These are phyloP conservation scores for Oophaga sylvatica DNA, from an alignment of 2,797 vertebrate species.

Conservation along the genomic window DNA sequence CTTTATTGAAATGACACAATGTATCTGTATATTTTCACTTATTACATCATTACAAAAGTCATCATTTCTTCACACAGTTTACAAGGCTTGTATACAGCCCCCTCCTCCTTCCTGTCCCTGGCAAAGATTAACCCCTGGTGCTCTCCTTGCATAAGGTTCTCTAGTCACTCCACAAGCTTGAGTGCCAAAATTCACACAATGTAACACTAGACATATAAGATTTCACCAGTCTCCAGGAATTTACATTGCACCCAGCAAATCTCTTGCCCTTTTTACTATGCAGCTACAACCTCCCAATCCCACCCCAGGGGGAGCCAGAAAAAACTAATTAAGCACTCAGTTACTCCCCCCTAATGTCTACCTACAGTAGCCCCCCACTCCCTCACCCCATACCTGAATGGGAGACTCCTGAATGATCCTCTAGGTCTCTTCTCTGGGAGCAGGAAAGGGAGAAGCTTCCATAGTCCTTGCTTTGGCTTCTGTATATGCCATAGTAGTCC, in stretches of 20 bases:
- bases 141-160: background rate
- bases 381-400: constrained; percentile 15
- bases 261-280: background rate
- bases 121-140: background rate
- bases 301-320: background rate
- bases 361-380: background rate
- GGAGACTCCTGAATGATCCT: background rate
- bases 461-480: constrained; percentile 20
- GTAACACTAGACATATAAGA: background rate
- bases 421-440: constrained; percentile 5
- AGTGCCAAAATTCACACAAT: constrained; percentile 2
- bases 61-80: constrained; percentile 15
- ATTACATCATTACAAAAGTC: constrained; percentile 8
- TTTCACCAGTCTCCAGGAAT: background rate
- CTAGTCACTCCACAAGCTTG: background rate
- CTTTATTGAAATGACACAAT: constrained; percentile 17
- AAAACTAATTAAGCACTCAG: background rate
- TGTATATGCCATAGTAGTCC: constrained; percentile 2
- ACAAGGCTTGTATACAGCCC: constrained; percentile 1
- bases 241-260: background rate
- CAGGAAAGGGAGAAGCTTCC: background rate
- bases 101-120: background rate
- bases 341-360: background rate
- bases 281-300: background rate
- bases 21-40: background rate